Percentiles rank a stretch among this genome's conserved stretches.
phyloP scores from a whole-genome alignment of 1,140 invertebrate species.

The Drosophila lini region DNA sequence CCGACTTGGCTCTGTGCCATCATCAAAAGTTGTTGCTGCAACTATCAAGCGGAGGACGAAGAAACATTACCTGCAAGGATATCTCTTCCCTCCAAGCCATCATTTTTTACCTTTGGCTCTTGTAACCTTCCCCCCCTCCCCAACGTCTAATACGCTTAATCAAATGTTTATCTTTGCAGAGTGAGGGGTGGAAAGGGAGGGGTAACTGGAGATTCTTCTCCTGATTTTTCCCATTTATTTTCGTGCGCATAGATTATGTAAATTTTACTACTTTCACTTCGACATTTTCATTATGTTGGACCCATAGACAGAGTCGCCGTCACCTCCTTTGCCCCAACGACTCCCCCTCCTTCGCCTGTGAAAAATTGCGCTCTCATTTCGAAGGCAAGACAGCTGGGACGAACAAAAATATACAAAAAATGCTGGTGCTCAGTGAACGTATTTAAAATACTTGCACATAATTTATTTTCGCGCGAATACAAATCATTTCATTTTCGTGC shows the following conservation, averaged over 20 bases:
- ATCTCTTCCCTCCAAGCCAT: conserved; percentile 1
- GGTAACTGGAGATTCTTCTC: conserved; percentile 58
- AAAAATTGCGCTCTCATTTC: conserved; percentile 75
- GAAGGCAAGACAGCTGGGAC: conserved; percentile 9
- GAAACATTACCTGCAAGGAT: conserved; percentile 43
- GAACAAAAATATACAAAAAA: conserved; percentile 32
- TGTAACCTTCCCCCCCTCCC: not conserved
- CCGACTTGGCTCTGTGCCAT: conserved; percentile 38
- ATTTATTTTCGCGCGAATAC: conserved; percentile 81
- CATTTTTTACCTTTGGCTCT: conserved; percentile 13
- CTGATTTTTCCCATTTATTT: conserved; percentile 80
- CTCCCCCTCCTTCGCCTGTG: conserved; percentile 21
- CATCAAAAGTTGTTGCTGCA: conserved; percentile 56
- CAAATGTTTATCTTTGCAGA: conserved; percentile 76
- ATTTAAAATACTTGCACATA: conserved; percentile 83
- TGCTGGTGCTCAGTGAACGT: conserved; percentile 55
- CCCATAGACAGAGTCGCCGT: conserved; percentile 38
- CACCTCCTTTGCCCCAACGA: conserved; percentile 10
- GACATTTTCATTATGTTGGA: conserved; percentile 79
- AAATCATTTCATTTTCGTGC: conserved; percentile 82
- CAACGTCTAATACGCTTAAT: conserved; percentile 71
- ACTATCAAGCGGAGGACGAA: conserved; percentile 40
- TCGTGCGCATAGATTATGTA: conserved; percentile 81
- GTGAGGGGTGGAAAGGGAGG: not conserved
- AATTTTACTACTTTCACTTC: conserved; percentile 83